Conservation (phyloP, 2,888 invertebrate species). For the Drosophila leonis region DNA sequence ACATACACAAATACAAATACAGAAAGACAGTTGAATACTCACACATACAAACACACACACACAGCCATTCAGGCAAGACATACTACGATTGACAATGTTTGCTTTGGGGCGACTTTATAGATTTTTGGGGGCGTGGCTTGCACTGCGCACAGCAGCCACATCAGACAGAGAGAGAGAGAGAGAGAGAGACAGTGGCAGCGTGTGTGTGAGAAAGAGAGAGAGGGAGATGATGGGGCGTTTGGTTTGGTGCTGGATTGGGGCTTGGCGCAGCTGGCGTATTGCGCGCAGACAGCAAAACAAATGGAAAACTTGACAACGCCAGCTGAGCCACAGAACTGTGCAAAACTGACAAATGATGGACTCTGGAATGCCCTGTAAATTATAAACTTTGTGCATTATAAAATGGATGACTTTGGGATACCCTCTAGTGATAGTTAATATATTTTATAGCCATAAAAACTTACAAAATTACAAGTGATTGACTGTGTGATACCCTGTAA, state of each 20-base stretch:
- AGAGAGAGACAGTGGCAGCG: background rate
- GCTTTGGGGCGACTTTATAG: background rate
- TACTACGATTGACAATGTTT: conserved; percentile 1
- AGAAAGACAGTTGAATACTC: background rate
- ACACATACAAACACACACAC: background rate
- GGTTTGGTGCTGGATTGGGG: conserved; percentile 11
- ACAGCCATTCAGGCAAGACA: conserved; percentile 15
- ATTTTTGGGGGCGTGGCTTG: conserved; percentile 43
- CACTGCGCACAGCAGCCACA: conserved; percentile 38
- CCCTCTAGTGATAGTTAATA: background rate
- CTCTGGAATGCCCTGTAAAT: conserved; percentile 6
- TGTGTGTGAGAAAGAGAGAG: background rate
- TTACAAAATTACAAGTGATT: background rate
- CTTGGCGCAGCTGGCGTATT: conserved; percentile 53
- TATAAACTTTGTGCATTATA: background rate
- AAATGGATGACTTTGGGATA: background rate
- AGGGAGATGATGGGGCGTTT: background rate
- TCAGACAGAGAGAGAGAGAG: background rate
- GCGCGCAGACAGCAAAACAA: conserved; percentile 54
- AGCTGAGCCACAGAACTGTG: conserved; percentile 48
- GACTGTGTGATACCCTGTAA: background rate
- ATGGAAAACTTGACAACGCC: conserved; percentile 57
- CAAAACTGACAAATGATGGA: conserved; percentile 21
- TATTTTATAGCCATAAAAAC: background rate
- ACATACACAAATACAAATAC: background rate